A percentile compares a stretch with the other conserved stretches of the same genome.
Evolutionary conservation across 2,113 vertebrate genomes (phyloP).

Genomic region (Erythrocercus mccallii): DNA sequence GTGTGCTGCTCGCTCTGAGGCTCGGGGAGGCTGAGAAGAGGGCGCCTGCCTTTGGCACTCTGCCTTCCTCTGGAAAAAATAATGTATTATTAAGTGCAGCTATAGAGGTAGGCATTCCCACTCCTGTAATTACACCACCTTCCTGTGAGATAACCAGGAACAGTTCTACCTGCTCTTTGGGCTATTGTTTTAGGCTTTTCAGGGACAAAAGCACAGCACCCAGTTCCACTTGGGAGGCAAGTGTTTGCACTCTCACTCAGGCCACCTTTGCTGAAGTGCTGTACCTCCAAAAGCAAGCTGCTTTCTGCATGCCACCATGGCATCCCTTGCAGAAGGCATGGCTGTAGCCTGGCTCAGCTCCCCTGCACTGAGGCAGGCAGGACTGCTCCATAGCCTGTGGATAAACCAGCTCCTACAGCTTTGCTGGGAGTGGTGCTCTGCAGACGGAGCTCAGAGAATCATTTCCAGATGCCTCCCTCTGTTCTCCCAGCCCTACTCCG

Average conservation of each 20-base stretch:
- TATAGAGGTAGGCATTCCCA: not conserved
- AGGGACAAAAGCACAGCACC: not conserved
- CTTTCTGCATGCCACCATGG: not conserved
- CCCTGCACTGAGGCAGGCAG: not conserved
- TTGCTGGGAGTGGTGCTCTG: constrained; percentile 12
- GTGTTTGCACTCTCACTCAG: not conserved
- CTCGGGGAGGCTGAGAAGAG: not conserved
- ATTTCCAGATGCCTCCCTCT: constrained; percentile 55
- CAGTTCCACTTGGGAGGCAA: not conserved
- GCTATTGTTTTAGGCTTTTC: not conserved
- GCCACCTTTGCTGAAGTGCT: not conserved
- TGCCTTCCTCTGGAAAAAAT: not conserved
- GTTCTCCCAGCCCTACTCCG: not conserved
- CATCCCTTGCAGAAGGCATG: not conserved
- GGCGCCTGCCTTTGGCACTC: not conserved
- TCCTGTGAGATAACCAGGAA: constrained; percentile 5
- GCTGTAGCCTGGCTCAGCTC: not conserved
- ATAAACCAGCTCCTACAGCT: constrained; percentile 20
- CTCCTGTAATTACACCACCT: not conserved
- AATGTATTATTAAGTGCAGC: not conserved
- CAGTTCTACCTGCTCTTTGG: not conserved
- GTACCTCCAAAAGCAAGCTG: not conserved
- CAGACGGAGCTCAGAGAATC: not conserved
- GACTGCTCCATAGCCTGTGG: not conserved
- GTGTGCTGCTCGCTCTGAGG: not conserved